phyloP scores from a whole-genome alignment of 2,888 invertebrate species.

The Melipona beecheii region DNA sequence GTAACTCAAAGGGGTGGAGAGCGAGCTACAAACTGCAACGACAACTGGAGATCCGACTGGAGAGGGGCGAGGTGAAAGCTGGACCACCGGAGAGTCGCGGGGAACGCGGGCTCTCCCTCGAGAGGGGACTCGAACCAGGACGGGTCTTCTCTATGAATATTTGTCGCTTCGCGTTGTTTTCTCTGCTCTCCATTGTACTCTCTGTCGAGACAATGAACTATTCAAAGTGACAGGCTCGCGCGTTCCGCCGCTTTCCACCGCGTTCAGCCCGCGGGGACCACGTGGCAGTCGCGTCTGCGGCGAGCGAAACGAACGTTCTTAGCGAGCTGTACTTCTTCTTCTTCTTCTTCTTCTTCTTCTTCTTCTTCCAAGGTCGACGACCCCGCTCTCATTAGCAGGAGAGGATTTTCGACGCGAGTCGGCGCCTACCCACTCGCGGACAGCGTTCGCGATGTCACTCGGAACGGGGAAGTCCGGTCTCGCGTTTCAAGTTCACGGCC shows the following conservation, averaged over 20 bases:
- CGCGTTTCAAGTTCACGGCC: conserved; percentile 18
- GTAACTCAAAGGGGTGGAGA: neutral
- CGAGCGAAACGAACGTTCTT: conserved; percentile 16
- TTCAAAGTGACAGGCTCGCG: conserved; percentile 41
- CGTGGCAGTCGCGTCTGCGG: conserved; percentile 10
- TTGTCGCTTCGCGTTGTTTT: conserved; percentile 53
- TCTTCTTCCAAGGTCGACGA: conserved; percentile 37
- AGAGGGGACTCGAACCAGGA: conserved; percentile 24
- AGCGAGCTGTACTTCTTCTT: conserved; percentile 3
- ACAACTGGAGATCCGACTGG: conserved; percentile 5
- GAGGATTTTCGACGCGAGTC: conserved; percentile 1
- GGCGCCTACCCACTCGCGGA: conserved; percentile 1
- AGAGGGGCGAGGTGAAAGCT: neutral
- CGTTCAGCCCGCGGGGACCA: conserved; percentile 36
- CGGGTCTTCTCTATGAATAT: conserved; percentile 50
- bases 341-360: too few species aligned
- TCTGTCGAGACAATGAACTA: conserved; percentile 46
- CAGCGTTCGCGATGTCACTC: neutral
- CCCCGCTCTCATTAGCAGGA: neutral
- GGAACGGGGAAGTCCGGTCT: neutral
- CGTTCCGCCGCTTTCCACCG: conserved; percentile 4
- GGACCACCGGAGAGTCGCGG: neutral
- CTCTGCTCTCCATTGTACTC: conserved; percentile 27
- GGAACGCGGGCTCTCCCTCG: neutral
- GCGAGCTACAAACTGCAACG: conserved; percentile 10